A percentile compares a stretch with the other conserved stretches of the same genome.
These are phyloP conservation scores for Drosophila subobscura DNA, from an alignment of 1,140 invertebrate genomes.

Conservation along the genomic window DNA sequence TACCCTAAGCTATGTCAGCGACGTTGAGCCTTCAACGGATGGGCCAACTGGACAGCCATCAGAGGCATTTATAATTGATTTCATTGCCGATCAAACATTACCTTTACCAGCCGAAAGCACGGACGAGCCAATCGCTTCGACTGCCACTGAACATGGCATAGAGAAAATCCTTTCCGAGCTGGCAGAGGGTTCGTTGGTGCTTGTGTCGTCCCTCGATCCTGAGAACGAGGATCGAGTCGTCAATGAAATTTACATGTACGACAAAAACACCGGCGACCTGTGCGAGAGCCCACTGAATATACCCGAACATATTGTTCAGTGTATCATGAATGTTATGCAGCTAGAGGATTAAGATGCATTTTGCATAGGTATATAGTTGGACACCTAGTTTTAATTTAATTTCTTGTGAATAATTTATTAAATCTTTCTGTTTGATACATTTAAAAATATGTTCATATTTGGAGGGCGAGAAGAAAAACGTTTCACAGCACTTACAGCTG, in stretches of 20 bases:
- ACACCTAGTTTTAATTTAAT: constrained; percentile 12
- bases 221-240: constrained; percentile 68
- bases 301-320: constrained; percentile 83
- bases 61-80: constrained; percentile 49
- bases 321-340: constrained; percentile 78
- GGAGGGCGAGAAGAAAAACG: too few species aligned
- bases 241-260: constrained; percentile 84
- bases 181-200: constrained; percentile 80
- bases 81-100: constrained; percentile 19
- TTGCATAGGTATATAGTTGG: constrained; percentile 8
- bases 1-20: constrained; percentile 39
- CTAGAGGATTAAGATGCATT: constrained; percentile 40
- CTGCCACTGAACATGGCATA: constrained; percentile 63
- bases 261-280: constrained; percentile 73
- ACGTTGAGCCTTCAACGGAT: constrained; percentile 11
- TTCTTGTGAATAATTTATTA: constrained; percentile 48
- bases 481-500: too few species aligned
- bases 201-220: constrained; percentile 77
- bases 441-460: constrained; percentile 2
- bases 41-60: background rate
- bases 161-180: constrained; percentile 73
- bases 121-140: constrained; percentile 3
- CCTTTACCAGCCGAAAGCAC: constrained; percentile 7
- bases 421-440: constrained; percentile 20
- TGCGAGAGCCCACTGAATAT: constrained; percentile 80